phyloP scores from a whole-genome alignment of 2,797 vertebrate species.

The Xerus rutilus region DNA sequence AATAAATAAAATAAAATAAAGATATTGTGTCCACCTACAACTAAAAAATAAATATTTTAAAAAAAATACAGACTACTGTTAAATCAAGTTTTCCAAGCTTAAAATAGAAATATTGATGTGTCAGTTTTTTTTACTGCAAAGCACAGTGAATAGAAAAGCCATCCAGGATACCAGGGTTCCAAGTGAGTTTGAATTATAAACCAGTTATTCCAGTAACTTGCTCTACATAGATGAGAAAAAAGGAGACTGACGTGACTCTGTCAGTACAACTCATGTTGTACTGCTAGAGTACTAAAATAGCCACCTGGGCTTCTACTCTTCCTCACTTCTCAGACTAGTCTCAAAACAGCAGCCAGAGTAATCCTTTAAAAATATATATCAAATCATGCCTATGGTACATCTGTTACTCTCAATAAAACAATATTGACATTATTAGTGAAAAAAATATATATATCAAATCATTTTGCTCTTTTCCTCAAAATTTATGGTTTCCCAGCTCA shows the following conservation, averaged over 20 bases:
- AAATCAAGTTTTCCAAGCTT: not conserved
- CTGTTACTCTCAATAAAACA: no score
- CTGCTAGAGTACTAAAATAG: not conserved
- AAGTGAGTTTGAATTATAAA: not conserved
- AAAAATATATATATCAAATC: constrained; percentile 2
- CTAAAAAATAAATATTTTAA: no score
- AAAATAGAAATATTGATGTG: not conserved
- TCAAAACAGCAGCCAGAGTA: not conserved
- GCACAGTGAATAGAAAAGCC: constrained; percentile 13
- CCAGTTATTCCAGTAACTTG: not conserved
- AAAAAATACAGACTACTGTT: not conserved
- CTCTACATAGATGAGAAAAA: not conserved
- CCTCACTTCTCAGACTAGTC: not conserved
- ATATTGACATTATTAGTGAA: no score
- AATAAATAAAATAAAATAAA: no score
- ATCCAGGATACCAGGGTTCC: not conserved
- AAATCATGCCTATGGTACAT: no score
- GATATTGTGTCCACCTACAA: no score
- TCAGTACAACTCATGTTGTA: not conserved
- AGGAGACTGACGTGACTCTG: not conserved
- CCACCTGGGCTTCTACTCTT: not conserved
- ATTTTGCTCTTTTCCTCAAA: constrained; percentile 29
- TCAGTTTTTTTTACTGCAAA: constrained; percentile 31
- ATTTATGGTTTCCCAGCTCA: constrained; percentile 23
- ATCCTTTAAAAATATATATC: not conserved